Conservation (phyloP, 2,888 invertebrate genomes). For the Aphodius granarius region DNA sequence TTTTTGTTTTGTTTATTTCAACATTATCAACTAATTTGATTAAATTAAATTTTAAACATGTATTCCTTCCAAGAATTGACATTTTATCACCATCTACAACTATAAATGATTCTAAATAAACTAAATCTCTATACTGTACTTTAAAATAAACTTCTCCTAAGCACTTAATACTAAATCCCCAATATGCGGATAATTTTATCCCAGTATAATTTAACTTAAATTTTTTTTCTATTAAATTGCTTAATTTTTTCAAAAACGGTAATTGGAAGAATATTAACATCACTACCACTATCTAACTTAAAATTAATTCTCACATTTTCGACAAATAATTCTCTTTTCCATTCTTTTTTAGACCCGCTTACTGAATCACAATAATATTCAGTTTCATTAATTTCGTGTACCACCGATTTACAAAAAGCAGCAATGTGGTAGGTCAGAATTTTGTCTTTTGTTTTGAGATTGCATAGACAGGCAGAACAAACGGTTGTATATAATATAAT, state of each 20-base stretch:
- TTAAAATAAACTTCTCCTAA: background rate
- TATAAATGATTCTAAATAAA: background rate
- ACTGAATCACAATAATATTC: background rate
- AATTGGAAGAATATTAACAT: background rate
- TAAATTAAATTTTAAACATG: too few relatives aligned
- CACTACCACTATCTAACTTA: background rate
- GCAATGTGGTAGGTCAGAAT: too few relatives aligned
- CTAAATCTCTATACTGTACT: background rate
- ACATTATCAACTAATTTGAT: too few relatives aligned
- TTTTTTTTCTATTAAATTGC: background rate
- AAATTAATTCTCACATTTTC: background rate
- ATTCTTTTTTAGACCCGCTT: background rate
- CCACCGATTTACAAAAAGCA: background rate
- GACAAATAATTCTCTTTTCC: too few relatives aligned
- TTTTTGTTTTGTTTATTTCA: conserved; percentile 2
- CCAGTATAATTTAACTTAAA: background rate
- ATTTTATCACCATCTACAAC: background rate
- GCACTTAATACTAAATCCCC: background rate
- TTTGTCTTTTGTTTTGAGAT: too few relatives aligned
- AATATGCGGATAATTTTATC: background rate
- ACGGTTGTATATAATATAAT: too few relatives aligned
- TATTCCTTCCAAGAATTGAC: background rate
- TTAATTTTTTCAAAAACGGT: background rate
- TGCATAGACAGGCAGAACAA: too few relatives aligned
- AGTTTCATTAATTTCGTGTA: background rate